phyloP scores from a whole-genome alignment of 1,140 invertebrate species.

The Atta texana region DNA sequence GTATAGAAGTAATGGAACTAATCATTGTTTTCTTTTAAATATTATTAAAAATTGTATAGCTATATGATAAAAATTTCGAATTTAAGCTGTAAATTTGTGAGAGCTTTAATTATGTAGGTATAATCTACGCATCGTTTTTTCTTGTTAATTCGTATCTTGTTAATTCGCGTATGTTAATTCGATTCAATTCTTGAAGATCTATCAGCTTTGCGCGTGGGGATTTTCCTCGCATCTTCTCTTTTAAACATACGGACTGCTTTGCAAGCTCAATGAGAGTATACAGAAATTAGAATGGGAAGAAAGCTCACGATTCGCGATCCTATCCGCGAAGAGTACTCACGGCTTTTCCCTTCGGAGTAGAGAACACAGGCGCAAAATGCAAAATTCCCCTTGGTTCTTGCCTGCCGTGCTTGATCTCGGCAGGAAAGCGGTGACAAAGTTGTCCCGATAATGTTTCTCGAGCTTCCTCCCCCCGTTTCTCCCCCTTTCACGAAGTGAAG shows the following conservation, averaged over 20 bases:
- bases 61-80: neutral
- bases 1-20: no score
- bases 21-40: no score
- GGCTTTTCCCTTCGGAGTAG: neutral
- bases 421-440: slow-evolving; percentile 71
- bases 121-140: neutral
- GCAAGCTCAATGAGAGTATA: slow-evolving; percentile 26
- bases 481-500: slow-evolving; percentile 56
- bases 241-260: slow-evolving; percentile 24
- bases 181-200: neutral
- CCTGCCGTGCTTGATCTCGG: slow-evolving; percentile 56
- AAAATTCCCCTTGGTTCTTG: slow-evolving; percentile 63
- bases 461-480: slow-evolving; percentile 45
- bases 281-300: slow-evolving; percentile 57
- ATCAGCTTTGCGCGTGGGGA: neutral
- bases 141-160: no score
- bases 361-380: slow-evolving; percentile 51
- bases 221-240: neutral
- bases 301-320: slow-evolving; percentile 43
- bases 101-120: neutral
- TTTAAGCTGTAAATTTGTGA: neutral
- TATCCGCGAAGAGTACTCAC: slow-evolving; percentile 30
- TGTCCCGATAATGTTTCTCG: slow-evolving; percentile 73
- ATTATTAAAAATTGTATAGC: no score
- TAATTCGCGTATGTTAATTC: neutral